Evolutionary conservation across 2,113 vertebrate genomes (phyloP), one percentile per base, ranked within the genome.

Genomic region (Pygoscelis antarcticus): DNA sequence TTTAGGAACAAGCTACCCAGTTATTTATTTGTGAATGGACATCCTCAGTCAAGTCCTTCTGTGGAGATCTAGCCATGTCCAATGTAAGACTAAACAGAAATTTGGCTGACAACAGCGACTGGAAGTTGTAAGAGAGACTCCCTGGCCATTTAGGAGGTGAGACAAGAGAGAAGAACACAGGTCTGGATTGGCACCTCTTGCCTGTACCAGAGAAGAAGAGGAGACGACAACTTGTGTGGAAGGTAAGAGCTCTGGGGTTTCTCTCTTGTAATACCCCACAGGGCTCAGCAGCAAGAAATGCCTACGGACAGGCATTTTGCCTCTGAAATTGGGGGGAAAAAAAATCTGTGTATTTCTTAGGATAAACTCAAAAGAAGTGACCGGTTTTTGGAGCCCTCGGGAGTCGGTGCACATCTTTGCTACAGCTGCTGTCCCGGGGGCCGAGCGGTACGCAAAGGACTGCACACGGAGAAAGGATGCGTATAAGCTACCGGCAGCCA

Each of bases 401-500:
- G 17, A 66, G 26, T 6, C 46, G 32, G 32, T 9, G 8, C 9
- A 13, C 16, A 25, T 36, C 44, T 51, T 18, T n/a, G 19, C 76
- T 44, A 11, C 6, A 27, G 21, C 29, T n/a, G 40, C n/a, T 25
- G 26, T 54, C 17, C 6, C 10, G 0, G 38, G 18, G 20, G 20
- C 52, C n/a, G 60, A 81, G 58, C 2, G 2, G n/a, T 40, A 57
- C 58, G 49, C 77, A n/a, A 29, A 65, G 25, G 32, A 25, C 18
- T 9, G 27, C 38, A 10, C 8, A 5, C 1, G 4, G 21, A 32
- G 32, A 30, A 54, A 40, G 29, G 55, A 57, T 6, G 29, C 0
- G 1, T n/a, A 18, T 3, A 25, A 77, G 3, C 64, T 21, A n/a
- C 9, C 1, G 0, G 30, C 34, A 83, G 46, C 46, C 23, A 19